Evolutionary conservation across 2,797 vertebrate genomes (phyloP).

Genomic region (Helicolenus hilgendorfi): DNA sequence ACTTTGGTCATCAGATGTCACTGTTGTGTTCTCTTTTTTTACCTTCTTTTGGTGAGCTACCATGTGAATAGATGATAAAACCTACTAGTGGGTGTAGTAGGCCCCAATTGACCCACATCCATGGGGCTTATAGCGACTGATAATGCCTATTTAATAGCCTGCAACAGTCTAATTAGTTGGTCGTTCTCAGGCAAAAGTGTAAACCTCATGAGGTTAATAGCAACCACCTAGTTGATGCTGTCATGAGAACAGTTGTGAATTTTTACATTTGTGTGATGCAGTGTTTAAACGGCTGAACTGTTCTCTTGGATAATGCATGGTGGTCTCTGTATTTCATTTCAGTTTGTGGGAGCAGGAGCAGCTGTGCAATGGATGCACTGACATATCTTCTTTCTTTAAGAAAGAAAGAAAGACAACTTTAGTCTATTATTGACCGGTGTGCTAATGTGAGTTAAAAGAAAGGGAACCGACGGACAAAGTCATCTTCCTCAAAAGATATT

Average conservation of each 20-base stretch:
- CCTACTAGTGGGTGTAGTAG: too few relatives aligned
- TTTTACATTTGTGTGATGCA: background rate
- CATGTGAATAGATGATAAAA: too few relatives aligned
- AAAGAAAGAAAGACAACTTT: background rate
- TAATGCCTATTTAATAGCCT: too few relatives aligned
- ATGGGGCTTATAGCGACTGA: too few relatives aligned
- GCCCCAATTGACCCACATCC: too few relatives aligned
- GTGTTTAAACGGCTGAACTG: background rate
- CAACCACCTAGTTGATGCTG: background rate
- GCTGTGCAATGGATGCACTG: background rate
- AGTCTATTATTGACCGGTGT: background rate
- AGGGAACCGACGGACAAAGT: slow-evolving; percentile 4
- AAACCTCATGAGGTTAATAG: background rate
- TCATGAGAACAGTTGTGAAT: background rate
- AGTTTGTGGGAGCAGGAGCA: background rate
- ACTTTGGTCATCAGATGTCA: too few relatives aligned
- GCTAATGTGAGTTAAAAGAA: slow-evolving; percentile 19
- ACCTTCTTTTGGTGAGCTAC: too few relatives aligned
- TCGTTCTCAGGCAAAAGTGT: background rate
- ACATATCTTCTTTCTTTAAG: background rate
- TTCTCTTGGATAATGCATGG: background rate
- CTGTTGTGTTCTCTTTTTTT: too few relatives aligned
- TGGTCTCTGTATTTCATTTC: background rate
- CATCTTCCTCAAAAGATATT: slow-evolving; percentile 21
- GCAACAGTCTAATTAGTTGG: too few relatives aligned